These are phyloP conservation scores for Sminthopsis crassicaudata DNA, from an alignment of 2,113 vertebrate genomes.

Conservation along the genomic window DNA sequence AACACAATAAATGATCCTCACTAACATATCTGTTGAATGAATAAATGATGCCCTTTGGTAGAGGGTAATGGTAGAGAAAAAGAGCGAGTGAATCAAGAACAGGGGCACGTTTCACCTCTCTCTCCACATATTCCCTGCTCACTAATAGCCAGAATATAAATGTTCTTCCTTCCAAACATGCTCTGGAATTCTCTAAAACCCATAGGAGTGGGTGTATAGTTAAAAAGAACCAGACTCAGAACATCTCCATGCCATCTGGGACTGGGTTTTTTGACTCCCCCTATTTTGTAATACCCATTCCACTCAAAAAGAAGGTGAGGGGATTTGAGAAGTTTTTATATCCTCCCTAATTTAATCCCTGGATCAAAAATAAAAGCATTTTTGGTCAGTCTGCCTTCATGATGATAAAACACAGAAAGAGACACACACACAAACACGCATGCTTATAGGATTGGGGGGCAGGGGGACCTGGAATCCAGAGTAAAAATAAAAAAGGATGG, in stretches of 20 bases:
- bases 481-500: slow-evolving; percentile 21
- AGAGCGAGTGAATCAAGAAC: background rate
- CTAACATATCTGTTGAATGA: background rate
- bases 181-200: background rate
- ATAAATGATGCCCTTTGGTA: background rate
- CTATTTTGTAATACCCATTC: background rate
- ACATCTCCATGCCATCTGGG: background rate
- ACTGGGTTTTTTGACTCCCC: background rate
- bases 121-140: background rate
- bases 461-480: background rate
- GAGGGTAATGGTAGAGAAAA: background rate
- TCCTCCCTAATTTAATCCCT: slow-evolving; percentile 36
- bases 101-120: background rate
- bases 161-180: background rate
- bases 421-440: background rate
- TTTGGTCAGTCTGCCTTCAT: slow-evolving; percentile 3
- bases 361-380: slow-evolving; percentile 51
- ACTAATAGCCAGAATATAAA: background rate
- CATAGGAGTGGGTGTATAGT: background rate
- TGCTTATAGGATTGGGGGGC: background rate
- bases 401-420: background rate
- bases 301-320: background rate
- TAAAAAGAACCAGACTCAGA: background rate
- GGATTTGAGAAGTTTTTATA: background rate
- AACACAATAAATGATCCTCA: background rate